These are phyloP conservation scores for Pyralis farinalis DNA, from an alignment of 2,888 invertebrate genomes.

Conservation along the genomic window DNA sequence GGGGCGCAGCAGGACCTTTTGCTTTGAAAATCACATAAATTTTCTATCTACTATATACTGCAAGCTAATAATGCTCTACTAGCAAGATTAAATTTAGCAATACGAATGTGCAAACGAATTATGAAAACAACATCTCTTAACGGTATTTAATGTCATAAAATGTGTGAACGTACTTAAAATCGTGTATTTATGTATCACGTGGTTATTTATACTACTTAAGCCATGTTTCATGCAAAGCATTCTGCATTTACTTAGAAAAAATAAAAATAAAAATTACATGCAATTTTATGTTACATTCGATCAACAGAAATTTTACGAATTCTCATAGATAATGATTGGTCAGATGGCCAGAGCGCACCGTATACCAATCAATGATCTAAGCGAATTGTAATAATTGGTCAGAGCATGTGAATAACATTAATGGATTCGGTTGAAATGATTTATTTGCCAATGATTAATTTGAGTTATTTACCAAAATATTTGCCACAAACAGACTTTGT, in stretches of 20 bases:
- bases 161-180: constrained; percentile 64
- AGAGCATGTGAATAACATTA: constrained; percentile 1
- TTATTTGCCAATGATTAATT: constrained; percentile 10
- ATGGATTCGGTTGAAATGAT: constrained; percentile 12
- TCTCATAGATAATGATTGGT: too few relatives aligned
- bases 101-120: too few relatives aligned
- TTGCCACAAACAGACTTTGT: background rate
- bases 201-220: constrained; percentile 63
- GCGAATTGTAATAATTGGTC: constrained; percentile 1
- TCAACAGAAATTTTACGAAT: constrained; percentile 7
- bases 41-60: too few relatives aligned
- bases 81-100: too few relatives aligned
- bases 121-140: too few relatives aligned
- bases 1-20: too few relatives aligned
- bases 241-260: constrained; percentile 67
- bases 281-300: constrained; percentile 26
- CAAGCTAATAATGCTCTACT: too few relatives aligned
- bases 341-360: too few relatives aligned
- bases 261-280: constrained; percentile 48
- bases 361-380: too few relatives aligned
- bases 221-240: constrained; percentile 66
- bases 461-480: background rate
- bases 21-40: too few relatives aligned
- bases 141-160: too few relatives aligned
- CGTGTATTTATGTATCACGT: constrained; percentile 52